Evolutionary conservation across 2,797 vertebrate species (phyloP).

Genomic region (Rhinatrema bivittatum): DNA sequence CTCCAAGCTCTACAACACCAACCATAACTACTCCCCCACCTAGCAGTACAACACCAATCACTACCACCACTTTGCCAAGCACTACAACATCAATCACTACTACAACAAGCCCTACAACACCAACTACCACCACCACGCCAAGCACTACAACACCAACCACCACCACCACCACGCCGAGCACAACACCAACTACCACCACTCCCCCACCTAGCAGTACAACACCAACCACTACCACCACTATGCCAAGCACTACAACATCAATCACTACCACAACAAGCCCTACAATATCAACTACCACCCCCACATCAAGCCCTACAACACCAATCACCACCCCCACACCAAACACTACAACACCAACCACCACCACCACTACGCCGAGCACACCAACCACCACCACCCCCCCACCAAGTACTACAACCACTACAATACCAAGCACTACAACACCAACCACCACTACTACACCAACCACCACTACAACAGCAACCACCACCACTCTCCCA

Average conservation of each 20-base stretch:
- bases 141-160: fast-evolving
- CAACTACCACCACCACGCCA: not conserved
- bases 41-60: not conserved
- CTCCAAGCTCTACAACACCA: not conserved
- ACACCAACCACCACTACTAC: no score
- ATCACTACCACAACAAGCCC: not conserved
- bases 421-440: no score
- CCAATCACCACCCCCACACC: no score
- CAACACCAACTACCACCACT: not conserved
- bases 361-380: not conserved
- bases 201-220: fast-evolving
- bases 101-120: not conserved
- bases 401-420: fast-evolving
- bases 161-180: not conserved
- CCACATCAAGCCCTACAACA: not conserved
- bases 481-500: not conserved
- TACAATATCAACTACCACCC: not conserved
- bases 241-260: fast-evolving
- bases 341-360: not conserved
- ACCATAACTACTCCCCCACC: not conserved
- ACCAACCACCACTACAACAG: not conserved
- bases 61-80: not conserved
- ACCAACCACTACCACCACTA: not conserved
- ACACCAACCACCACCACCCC: not conserved
- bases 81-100: not conserved